Conservation (phyloP, 2,113 vertebrate species). For the Ammospiza caudacuta region DNA sequence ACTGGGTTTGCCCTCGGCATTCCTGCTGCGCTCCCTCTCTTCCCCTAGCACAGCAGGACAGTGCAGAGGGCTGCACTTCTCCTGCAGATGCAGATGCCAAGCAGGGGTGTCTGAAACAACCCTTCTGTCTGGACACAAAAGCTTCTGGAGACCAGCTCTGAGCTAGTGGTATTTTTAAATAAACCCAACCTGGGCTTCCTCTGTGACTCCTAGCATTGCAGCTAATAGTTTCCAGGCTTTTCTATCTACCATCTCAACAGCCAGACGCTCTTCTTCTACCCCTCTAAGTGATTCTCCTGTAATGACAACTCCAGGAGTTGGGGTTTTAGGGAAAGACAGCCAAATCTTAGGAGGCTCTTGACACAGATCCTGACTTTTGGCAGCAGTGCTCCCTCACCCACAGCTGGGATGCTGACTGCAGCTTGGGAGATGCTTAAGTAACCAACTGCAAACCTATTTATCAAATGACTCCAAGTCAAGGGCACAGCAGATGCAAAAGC, state of each 20-base stretch:
- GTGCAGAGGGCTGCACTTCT: background rate
- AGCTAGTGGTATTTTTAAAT: background rate
- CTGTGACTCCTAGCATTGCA: background rate
- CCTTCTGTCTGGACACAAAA: background rate
- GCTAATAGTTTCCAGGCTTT: background rate
- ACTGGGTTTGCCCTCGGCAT: background rate
- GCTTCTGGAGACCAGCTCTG: background rate
- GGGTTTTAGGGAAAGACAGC: conserved; percentile 1
- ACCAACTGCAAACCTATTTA: conserved; percentile 44
- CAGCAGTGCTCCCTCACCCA: background rate
- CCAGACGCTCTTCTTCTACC: background rate
- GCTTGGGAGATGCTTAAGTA: conserved; percentile 11
- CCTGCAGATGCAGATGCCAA: background rate
- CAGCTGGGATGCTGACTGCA: conserved; percentile 16
- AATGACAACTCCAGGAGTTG: conserved; percentile 24
- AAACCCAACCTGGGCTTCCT: background rate
- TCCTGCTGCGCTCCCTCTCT: background rate
- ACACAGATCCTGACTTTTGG: conserved; percentile 41
- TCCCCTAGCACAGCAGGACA: background rate
- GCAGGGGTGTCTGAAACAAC: background rate
- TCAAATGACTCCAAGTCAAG: background rate
- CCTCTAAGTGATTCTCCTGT: background rate
- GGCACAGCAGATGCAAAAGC: background rate
- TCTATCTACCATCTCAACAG: background rate
- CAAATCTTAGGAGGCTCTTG: background rate